Percentiles rank a stretch among this genome's conserved stretches.
Evolutionary conservation across 2,888 invertebrate species (phyloP).

Genomic region (Cephus runcator): DNA sequence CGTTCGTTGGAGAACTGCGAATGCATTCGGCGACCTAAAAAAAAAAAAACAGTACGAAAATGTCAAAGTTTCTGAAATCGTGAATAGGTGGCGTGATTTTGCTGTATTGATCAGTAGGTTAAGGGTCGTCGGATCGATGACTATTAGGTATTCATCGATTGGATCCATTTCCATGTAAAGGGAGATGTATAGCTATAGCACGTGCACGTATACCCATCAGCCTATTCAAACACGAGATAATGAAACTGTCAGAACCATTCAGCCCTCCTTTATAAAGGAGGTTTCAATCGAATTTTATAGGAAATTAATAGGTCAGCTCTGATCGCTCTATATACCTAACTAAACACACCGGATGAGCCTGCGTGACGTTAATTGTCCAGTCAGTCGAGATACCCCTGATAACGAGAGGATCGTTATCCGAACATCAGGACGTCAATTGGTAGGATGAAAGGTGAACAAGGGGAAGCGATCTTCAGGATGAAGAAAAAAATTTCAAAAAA

Average conservation of each 20-base stretch:
- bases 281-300: neutral
- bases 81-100: neutral
- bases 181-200: neutral
- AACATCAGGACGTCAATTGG: neutral
- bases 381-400: neutral
- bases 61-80: neutral
- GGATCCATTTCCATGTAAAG: neutral
- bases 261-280: neutral
- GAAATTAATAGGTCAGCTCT: neutral
- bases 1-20: neutral
- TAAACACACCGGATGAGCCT: neutral
- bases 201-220: neutral
- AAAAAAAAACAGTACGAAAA: neutral
- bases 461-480: neutral
- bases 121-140: neutral
- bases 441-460: neutral
- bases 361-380: neutral
- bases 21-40: neutral
- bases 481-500: neutral
- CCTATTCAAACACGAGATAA: neutral
- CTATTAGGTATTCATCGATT: neutral
- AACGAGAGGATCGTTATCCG: neutral
- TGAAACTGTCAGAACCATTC: neutral
- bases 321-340: neutral
- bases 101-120: neutral